Evolutionary conservation across 2,797 vertebrate species (phyloP), one percentile per base, ranked within the genome.

Genomic region (Alectoris magna): DNA sequence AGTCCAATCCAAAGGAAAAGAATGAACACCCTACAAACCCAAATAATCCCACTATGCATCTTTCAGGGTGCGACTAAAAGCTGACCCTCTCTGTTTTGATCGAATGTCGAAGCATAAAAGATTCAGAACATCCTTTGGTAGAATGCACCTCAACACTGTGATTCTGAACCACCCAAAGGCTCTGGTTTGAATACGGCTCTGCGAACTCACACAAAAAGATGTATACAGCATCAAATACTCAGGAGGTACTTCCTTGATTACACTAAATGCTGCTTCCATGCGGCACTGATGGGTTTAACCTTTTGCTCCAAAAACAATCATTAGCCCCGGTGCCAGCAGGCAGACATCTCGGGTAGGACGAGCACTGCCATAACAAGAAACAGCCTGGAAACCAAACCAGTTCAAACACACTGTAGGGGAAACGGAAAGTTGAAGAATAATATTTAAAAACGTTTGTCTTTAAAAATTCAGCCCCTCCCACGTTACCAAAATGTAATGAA

Each of bases 291-390:
- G 18, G 79, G 16, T 79, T 85, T 46, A 48, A 64, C 21, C 19
- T 94, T 91, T 63, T 70, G 53, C 59, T 90, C 86, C 56, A 74
- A 82, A 88, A 88, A 82, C 19, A 79, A 67, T 83, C 43, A 88
- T 85, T 71, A 67, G 39, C 49, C 21, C 55, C 41, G 16, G 9
- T 14, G 38, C 72, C 74, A 76, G 31, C 62, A 49, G 68, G 56
- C 44, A 59, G 22, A 26, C 53, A n/a, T 29, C 58, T 29, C 19
- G 41, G 38, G 71, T 14, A 11, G 48, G 63, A 49, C 62, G 29
- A 29, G 39, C 27, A 62, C 29, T n/a, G 49, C 13, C 14, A 41
- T 44, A 46, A 9, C 29, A 26, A 38, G 29, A 23, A 80, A 59
- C n/a, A 64, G 56, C 27, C 31, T 29, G 38, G 36, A 34, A 44